A percentile compares a stretch with the other conserved stretches of the same genome.
These are phyloP conservation scores for Melanotaenia parkinsoni DNA, from an alignment of 2,797 vertebrate genomes.

Conservation along the genomic window DNA sequence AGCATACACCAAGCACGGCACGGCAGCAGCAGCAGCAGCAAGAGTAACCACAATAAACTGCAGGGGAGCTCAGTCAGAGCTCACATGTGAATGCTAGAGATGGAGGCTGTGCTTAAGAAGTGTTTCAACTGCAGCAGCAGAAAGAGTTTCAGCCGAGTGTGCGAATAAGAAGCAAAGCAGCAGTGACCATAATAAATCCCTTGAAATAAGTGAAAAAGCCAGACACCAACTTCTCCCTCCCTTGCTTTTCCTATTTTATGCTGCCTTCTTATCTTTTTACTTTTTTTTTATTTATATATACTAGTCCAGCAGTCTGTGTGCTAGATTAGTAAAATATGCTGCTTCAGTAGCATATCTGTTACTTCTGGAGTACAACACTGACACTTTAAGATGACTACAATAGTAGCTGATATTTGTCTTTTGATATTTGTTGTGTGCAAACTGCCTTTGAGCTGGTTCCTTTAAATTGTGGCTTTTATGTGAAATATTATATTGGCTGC, in stretches of 20 bases:
- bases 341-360: constrained; percentile 24
- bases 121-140: constrained; percentile 4
- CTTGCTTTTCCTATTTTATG: background rate
- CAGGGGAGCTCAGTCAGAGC: background rate
- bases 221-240: constrained; percentile 1
- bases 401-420: constrained; percentile 10
- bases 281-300: background rate
- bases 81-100: background rate
- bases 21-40: background rate
- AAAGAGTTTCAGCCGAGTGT: background rate
- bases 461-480: constrained; percentile 8
- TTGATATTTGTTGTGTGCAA: constrained; percentile 1
- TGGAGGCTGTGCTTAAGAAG: constrained; percentile 16
- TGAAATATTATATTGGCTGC: background rate
- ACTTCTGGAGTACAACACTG: constrained; percentile 11
- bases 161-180: constrained; percentile 11
- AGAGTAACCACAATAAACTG: background rate
- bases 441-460: background rate
- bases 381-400: constrained; percentile 27
- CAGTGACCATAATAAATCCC: constrained; percentile 16
- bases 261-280: background rate
- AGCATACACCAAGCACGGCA: background rate
- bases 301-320: constrained; percentile 4
- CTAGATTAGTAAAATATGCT: constrained; percentile 12
- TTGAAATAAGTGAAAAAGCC: constrained; percentile 22